These are phyloP conservation scores for Tetraodon nigroviridis DNA, from an alignment of 2,113 vertebrate species.

Conservation along the genomic window DNA sequence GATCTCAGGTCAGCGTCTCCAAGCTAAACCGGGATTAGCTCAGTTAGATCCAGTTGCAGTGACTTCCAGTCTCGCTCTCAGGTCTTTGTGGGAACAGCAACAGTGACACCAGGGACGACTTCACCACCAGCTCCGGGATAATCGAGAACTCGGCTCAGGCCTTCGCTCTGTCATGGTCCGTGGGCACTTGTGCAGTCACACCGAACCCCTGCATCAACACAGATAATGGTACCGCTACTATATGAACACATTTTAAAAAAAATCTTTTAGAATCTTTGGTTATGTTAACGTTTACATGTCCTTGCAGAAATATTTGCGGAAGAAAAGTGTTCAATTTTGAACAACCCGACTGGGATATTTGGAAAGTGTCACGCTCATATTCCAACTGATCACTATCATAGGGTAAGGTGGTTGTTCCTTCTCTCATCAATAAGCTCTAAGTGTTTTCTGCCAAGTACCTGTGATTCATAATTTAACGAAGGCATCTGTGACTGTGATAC, in stretches of 20 bases:
- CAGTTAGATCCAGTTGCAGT: too few relatives aligned
- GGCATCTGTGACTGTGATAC: background rate
- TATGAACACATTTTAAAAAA: background rate
- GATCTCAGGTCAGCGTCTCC: slow-evolving; percentile 41
- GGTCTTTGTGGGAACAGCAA: slow-evolving; percentile 76
- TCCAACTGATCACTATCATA: slow-evolving; percentile 61
- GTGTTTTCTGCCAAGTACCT: background rate
- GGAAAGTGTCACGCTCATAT: slow-evolving; percentile 71
- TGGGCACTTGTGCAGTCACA: slow-evolving; percentile 41
- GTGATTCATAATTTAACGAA: background rate
- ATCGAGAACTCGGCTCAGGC: slow-evolving; percentile 58
- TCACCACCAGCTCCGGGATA: slow-evolving; percentile 63
- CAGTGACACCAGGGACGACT: slow-evolving; percentile 68
- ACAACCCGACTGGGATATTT: slow-evolving; percentile 70
- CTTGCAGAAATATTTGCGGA: slow-evolving; percentile 76
- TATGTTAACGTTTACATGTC: background rate
- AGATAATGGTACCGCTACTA: slow-evolving; percentile 65
- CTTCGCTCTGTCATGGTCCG: slow-evolving; percentile 66
- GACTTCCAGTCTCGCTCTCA: slow-evolving; percentile 24
- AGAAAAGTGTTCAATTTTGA: slow-evolving; percentile 67
- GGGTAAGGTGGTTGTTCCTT: slow-evolving; percentile 35
- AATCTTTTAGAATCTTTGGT: background rate
- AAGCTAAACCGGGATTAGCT: too few relatives aligned
- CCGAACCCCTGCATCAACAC: slow-evolving; percentile 64
- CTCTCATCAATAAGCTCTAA: background rate